Conservation (phyloP, 2,797 vertebrate species). For the Darevskia nairensis region DNA sequence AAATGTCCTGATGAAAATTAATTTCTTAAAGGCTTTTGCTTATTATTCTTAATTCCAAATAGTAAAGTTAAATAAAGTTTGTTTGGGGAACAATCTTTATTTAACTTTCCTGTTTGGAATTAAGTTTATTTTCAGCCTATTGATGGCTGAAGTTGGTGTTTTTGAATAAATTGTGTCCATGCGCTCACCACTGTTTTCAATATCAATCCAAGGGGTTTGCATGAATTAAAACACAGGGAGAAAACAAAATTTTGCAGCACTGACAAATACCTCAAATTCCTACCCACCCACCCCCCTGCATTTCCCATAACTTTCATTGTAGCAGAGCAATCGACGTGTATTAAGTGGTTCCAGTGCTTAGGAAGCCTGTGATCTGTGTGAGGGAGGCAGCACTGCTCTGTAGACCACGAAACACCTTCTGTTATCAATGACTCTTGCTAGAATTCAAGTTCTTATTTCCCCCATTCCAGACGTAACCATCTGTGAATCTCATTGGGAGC, state of each 20-base stretch:
- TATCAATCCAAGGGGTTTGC: slow-evolving; percentile 62
- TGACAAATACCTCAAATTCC: slow-evolving; percentile 49
- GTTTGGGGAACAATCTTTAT: neutral
- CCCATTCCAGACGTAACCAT: neutral
- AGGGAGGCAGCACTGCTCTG: slow-evolving; percentile 62
- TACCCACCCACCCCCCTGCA: slow-evolving; percentile 22
- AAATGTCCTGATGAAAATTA: no score
- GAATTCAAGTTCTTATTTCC: neutral
- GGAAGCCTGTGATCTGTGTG: slow-evolving; percentile 74
- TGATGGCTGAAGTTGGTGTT: slow-evolving; percentile 22
- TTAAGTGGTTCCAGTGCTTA: slow-evolving; percentile 49
- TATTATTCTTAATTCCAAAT: no score
- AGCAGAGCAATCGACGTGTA: slow-evolving; percentile 24
- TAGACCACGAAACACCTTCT: slow-evolving; percentile 71
- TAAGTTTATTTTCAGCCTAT: slow-evolving; percentile 2
- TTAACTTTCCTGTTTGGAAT: slow-evolving; percentile 56
- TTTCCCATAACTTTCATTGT: slow-evolving; percentile 43
- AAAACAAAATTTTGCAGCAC: slow-evolving; percentile 50
- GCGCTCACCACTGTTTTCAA: slow-evolving; percentile 43
- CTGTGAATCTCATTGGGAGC: neutral
- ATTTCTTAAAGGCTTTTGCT: no score
- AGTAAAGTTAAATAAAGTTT: no score
- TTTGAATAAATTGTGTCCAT: slow-evolving; percentile 43
- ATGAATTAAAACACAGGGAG: slow-evolving; percentile 57
- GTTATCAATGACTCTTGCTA: slow-evolving; percentile 9